Conservation (phyloP, 2,888 invertebrate species). For the Agonopterix arenella region DNA sequence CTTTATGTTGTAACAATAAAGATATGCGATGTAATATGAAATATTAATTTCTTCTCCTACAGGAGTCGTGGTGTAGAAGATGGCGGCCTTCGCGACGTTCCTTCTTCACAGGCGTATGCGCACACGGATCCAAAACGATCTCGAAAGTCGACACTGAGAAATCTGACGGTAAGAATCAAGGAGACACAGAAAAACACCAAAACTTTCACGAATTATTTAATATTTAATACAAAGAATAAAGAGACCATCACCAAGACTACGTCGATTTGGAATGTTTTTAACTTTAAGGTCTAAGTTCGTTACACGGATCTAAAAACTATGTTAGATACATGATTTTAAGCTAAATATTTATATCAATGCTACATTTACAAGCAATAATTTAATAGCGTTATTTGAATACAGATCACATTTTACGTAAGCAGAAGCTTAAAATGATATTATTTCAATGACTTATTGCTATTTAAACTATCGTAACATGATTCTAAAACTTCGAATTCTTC, state of each 20-base stretch:
- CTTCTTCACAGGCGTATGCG: constrained; percentile 60
- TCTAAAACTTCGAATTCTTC: constrained; percentile 87
- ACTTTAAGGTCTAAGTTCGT: constrained; percentile 11
- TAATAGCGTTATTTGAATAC: constrained; percentile 62
- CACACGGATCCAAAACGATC: constrained; percentile 55
- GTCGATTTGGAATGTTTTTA: constrained; percentile 32
- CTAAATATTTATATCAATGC: constrained; percentile 45
- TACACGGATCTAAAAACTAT: constrained; percentile 18
- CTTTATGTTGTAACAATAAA: too few relatives aligned
- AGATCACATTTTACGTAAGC: constrained; percentile 66
- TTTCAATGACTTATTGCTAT: constrained; percentile 70
- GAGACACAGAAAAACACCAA: constrained; percentile 14
- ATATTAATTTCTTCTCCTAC: constrained; percentile 18
- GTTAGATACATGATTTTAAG: constrained; percentile 41
- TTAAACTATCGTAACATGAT: constrained; percentile 77
- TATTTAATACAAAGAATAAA: constrained; percentile 45
- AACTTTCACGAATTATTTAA: constrained; percentile 35
- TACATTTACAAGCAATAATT: constrained; percentile 65
- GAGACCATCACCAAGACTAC: constrained; percentile 67
- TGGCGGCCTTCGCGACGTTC: constrained; percentile 73
- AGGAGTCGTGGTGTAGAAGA: constrained; percentile 81
- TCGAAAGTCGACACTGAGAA: constrained; percentile 59
- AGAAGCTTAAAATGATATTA: constrained; percentile 46
- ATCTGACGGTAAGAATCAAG: constrained; percentile 59
- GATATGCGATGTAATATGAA: too few relatives aligned